Evolutionary conservation across 2,888 invertebrate genomes (phyloP), one percentile per base, ranked within the genome.

Genomic region (Scrobipalpa atriplicella): DNA sequence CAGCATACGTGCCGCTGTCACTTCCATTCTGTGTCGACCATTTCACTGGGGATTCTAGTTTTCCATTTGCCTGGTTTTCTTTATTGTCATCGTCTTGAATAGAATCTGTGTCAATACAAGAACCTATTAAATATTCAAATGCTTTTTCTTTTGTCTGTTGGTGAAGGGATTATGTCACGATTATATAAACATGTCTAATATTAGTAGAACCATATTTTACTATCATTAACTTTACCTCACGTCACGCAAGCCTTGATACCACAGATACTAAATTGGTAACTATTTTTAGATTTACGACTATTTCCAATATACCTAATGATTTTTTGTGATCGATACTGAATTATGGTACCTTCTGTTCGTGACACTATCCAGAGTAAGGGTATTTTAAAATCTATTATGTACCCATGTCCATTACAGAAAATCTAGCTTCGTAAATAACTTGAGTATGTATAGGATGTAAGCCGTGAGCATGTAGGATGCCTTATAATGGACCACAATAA

Each of bases 1-100:
- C 93, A 11, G 93, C 93, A 70, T 93, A 93, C 16, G 93, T 93
- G 1, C 93, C 92, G 69, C 93, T 93, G 71, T 93, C 93, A 63
- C 93, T 92, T 3, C 92, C 93, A 66, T 92, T 92, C 70, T 92
- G 92, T 65, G 85, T 85, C 18, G 87, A 85, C 92, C 92, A 92
- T 79, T 87, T 90, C 38, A 92, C 82, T 0, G 92, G 92, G 3
- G 92, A 92, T 56, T 92, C 92, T 5, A 92, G 78, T 78, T 92
- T 92, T 9, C 92, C 92, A 68, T 92, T 92, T 7, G 90, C 85
- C 75, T 92, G 92, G 70, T 92, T 92, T 74, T 92, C 92, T 82
- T 92, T 92, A 81, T 92, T 92, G 82, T 92, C 92, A 69, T 92
- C 92, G 73, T 92, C 92, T 85, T 74, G n/a, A 38, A 62, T 21